A percentile compares a stretch with the other conserved stretches of the same genome.
Conservation (phyloP, 2,888 invertebrate species). For the Caenorhabditis sp. region DNA sequence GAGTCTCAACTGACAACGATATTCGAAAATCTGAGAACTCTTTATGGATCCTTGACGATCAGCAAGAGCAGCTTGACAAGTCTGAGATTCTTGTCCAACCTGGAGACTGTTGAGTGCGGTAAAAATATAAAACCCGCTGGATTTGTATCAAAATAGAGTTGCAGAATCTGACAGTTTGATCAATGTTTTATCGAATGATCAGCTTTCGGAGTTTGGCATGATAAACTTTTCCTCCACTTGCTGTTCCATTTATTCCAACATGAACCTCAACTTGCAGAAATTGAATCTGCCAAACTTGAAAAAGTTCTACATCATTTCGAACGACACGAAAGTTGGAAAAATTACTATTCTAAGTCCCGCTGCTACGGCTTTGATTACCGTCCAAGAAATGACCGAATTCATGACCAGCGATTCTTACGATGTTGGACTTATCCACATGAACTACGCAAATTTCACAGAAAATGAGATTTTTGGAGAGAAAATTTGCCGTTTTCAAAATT, state of each 20-base stretch:
- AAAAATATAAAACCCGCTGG: too few species aligned
- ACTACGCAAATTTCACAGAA: too few species aligned
- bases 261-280: neutral
- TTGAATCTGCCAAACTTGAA: neutral
- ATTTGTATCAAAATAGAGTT: too few species aligned
- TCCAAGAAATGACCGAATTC: neutral
- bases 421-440: neutral
- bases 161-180: too few species aligned
- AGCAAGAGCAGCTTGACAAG: neutral
- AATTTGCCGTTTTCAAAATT: neutral
- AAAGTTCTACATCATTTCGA: neutral
- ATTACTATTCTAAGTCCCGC: neutral
- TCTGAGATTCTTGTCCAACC: neutral
- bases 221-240: neutral
- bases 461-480: neutral
- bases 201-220: neutral
- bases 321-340: neutral
- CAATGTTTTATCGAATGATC: too few species aligned
- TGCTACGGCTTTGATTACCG: neutral
- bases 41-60: neutral
- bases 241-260: neutral
- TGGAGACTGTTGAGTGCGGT: slow-evolving; percentile 14
- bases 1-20: neutral
- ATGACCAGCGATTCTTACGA: neutral
- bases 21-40: slow-evolving; percentile 4